A percentile compares a stretch with the other conserved stretches of the same genome.
phyloP scores from a whole-genome alignment of 2,113 vertebrate genomes.

The Meleagris gallopavo region DNA sequence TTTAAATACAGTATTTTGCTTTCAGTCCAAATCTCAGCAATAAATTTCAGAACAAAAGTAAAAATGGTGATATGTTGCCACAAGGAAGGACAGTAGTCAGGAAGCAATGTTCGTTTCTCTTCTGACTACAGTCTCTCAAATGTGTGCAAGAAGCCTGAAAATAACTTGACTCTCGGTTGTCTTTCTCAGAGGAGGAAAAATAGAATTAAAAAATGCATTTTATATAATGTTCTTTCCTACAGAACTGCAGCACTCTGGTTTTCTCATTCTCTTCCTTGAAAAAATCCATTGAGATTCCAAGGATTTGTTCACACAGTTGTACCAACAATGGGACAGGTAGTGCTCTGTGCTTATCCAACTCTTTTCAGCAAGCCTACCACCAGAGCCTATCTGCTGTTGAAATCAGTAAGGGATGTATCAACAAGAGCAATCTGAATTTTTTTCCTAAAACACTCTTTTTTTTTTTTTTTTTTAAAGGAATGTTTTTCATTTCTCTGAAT shows the following conservation, averaged over 20 bases:
- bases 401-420: not conserved
- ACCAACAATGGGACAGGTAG: not conserved
- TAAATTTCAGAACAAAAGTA: not conserved
- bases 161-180: not conserved
- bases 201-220: not conserved
- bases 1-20: not conserved
- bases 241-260: not conserved
- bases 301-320: not conserved
- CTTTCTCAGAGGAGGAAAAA: not conserved
- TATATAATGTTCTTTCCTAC: not conserved
- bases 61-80: too few relatives aligned
- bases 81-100: not conserved
- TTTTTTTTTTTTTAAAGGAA: not conserved
- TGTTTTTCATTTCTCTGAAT: not conserved
- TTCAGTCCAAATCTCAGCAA: not conserved
- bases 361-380: not conserved
- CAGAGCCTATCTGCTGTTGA: not conserved
- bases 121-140: not conserved
- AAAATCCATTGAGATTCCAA: not conserved
- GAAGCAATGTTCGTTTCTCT: rapidly evolving
- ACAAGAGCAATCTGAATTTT: not conserved
- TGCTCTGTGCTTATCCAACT: not conserved
- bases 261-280: not conserved
- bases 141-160: not conserved
- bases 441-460: not conserved